These are phyloP conservation scores for Thalassophryne amazonica DNA, from an alignment of 2,797 vertebrate genomes.

Conservation along the genomic window DNA sequence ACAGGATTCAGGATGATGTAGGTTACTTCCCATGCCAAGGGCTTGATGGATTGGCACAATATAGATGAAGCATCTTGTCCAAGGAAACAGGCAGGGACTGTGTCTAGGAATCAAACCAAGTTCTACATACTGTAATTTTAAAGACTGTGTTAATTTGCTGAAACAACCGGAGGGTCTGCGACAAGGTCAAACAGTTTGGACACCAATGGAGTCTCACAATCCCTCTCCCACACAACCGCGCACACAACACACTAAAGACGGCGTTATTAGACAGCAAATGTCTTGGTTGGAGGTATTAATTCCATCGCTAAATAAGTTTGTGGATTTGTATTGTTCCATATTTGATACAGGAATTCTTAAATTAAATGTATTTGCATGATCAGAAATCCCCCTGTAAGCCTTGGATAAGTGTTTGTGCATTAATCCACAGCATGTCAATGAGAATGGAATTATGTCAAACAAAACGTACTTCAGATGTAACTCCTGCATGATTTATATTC, in stretches of 20 bases:
- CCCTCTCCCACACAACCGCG: background rate
- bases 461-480: conserved; percentile 3
- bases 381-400: background rate
- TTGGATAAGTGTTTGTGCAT: background rate
- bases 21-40: too few species aligned
- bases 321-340: background rate
- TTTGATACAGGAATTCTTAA: background rate
- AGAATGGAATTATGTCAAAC: background rate
- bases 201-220: too few species aligned
- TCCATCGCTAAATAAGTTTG: background rate
- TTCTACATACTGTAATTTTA: too few species aligned
- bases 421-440: background rate
- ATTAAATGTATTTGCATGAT: background rate
- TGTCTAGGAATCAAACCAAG: too few species aligned
- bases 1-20: too few species aligned
- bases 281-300: background rate
- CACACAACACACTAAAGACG: background rate
- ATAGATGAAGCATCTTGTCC: too few species aligned
- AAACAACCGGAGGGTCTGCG: too few species aligned
- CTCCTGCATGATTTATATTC: background rate
- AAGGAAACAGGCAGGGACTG: too few species aligned
- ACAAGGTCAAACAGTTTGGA: conserved; percentile 15
- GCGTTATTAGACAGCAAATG: background rate
- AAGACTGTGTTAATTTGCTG: too few species aligned
- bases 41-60: too few species aligned